Conservation (phyloP, 2,113 vertebrate genomes). For the Anser brachyrhynchus region DNA sequence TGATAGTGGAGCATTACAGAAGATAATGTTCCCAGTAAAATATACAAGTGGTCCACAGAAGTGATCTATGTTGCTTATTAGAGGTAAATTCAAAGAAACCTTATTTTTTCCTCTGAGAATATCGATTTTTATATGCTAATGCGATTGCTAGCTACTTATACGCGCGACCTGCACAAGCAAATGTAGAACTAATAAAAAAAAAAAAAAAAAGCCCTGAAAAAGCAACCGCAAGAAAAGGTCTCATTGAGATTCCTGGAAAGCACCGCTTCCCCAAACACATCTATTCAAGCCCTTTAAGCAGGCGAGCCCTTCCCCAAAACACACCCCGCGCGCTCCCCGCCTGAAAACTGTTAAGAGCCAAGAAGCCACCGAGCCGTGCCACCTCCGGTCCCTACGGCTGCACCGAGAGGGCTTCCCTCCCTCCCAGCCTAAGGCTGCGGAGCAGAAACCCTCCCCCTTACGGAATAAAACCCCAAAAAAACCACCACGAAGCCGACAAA, state of each 20-base stretch:
- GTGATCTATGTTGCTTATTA: neutral
- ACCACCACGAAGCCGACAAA: no score
- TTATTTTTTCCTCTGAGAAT: neutral
- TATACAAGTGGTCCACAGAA: neutral
- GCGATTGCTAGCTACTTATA: slow-evolving; percentile 32
- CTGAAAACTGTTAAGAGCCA: neutral
- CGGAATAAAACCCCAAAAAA: neutral
- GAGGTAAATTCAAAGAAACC: neutral
- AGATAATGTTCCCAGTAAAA: neutral
- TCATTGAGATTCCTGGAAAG: slow-evolving; percentile 82
- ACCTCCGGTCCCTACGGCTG: neutral
- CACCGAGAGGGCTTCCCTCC: neutral
- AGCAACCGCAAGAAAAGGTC: slow-evolving; percentile 31
- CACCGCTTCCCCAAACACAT: slow-evolving; percentile 50
- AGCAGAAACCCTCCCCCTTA: neutral
- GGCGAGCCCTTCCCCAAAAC: neutral
- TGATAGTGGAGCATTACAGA: neutral
- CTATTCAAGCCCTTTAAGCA: slow-evolving; percentile 35
- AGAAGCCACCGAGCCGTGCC: slow-evolving; percentile 1
- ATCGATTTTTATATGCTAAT: slow-evolving; percentile 21
- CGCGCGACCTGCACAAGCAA: slow-evolving; percentile 54
- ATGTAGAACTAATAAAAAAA: neutral
- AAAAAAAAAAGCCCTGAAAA: slow-evolving; percentile 26
- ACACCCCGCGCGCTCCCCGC: neutral
- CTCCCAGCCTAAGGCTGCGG: neutral